Conservation (phyloP, 2,888 invertebrate species). For the Oscheius sp. region DNA sequence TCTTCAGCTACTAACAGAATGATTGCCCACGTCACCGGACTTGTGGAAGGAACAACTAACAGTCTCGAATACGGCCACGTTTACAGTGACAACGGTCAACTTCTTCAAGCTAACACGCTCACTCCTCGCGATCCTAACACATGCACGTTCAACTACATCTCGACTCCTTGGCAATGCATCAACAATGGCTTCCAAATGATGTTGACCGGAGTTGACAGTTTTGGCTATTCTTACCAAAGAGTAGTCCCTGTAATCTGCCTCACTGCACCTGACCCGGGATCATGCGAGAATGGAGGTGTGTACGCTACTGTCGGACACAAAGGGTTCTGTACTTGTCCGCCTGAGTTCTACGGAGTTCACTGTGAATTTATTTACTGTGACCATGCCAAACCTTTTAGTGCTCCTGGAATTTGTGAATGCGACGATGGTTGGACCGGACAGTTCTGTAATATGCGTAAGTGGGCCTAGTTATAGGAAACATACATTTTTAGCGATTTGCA, state of each 20-base stretch:
- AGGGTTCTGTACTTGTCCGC: slow-evolving; percentile 50
- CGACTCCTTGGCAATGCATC: slow-evolving; percentile 53
- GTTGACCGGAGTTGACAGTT: slow-evolving; percentile 54
- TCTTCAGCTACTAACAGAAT: slow-evolving; percentile 48
- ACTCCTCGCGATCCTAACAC: slow-evolving; percentile 16
- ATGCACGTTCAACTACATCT: slow-evolving; percentile 56
- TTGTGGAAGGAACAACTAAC: slow-evolving; percentile 32
- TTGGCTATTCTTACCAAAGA: slow-evolving; percentile 60
- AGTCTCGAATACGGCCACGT: slow-evolving; percentile 60
- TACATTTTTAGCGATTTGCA: slow-evolving; percentile 49
- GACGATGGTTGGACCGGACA: slow-evolving; percentile 42
- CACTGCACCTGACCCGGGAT: slow-evolving; percentile 42
- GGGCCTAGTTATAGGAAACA: background rate
- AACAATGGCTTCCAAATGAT: slow-evolving; percentile 50
- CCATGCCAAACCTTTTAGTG: slow-evolving; percentile 46
- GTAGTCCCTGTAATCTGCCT: slow-evolving; percentile 55
- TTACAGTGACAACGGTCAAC: slow-evolving; percentile 47
- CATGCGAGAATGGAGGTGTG: slow-evolving; percentile 62
- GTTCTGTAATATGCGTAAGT: slow-evolving; percentile 56
- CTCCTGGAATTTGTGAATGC: slow-evolving; percentile 45
- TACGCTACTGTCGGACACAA: slow-evolving; percentile 13
- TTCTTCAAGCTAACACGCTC: slow-evolving; percentile 31
- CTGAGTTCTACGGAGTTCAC: slow-evolving; percentile 51
- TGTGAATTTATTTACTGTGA: slow-evolving; percentile 51
- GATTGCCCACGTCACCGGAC: slow-evolving; percentile 50